Conservation (phyloP, 2,797 vertebrate genomes). For the Ambastaia sidthimunki region DNA sequence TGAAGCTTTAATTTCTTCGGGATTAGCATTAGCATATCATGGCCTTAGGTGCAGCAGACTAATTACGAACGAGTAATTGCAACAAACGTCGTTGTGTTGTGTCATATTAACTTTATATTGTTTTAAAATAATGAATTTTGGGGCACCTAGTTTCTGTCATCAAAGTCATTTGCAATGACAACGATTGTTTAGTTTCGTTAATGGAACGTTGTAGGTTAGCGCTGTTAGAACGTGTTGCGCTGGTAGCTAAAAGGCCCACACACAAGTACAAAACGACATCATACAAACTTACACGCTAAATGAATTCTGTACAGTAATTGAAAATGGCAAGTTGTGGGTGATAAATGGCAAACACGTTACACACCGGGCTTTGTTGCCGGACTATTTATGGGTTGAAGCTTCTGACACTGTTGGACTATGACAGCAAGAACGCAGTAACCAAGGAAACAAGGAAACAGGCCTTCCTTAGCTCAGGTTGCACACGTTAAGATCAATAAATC, state of each 20-base stretch:
- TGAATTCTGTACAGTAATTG: slow-evolving; percentile 28
- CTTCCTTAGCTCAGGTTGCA: slow-evolving; percentile 56
- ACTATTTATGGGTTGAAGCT: slow-evolving; percentile 50
- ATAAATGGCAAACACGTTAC: slow-evolving; percentile 31
- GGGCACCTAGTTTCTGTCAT: neutral
- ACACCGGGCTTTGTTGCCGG: slow-evolving; percentile 26
- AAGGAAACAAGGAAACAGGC: slow-evolving; percentile 58
- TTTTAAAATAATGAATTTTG: slow-evolving; percentile 18
- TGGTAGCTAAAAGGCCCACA: neutral
- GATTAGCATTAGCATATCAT: slow-evolving; percentile 43
- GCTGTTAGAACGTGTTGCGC: too few relatives aligned
- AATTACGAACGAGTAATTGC: slow-evolving; percentile 66
- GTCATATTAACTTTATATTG: slow-evolving; percentile 66
- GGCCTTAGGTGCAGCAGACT: slow-evolving; percentile 62
- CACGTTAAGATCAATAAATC: slow-evolving; percentile 60
- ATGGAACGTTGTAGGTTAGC: neutral
- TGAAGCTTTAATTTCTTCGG: slow-evolving; percentile 28
- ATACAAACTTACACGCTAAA: slow-evolving; percentile 8
- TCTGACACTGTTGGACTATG: slow-evolving; percentile 48
- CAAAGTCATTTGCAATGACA: neutral
- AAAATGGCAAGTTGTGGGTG: slow-evolving; percentile 31
- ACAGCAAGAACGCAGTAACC: slow-evolving; percentile 53
- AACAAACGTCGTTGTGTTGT: slow-evolving; percentile 55
- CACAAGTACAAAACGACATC: neutral
- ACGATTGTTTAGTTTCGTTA: neutral